A percentile compares a stretch with the other conserved stretches of the same genome.
phyloP scores from a whole-genome alignment of 2,888 invertebrate species.

The Acheta domesticus region DNA sequence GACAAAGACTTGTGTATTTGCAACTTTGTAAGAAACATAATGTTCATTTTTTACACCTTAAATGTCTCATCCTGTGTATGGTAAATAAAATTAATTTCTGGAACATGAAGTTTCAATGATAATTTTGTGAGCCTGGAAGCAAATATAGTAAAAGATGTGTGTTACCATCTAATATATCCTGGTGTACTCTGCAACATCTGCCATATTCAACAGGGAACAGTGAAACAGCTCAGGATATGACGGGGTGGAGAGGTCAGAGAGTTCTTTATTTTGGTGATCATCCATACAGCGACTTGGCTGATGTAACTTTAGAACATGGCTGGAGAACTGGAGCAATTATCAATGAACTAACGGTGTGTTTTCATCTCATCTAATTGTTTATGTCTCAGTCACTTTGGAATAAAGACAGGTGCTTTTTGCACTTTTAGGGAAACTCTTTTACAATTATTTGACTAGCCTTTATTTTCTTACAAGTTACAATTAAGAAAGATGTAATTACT shows the following conservation, averaged over 20 bases:
- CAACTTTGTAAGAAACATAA: too few species aligned
- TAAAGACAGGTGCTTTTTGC: too few species aligned
- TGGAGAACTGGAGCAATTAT: slow-evolving; percentile 98
- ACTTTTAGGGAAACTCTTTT: background rate
- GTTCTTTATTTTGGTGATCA: slow-evolving; percentile 98
- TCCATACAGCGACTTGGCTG: slow-evolving; percentile 94
- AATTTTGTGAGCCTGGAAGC: background rate
- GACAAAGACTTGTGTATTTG: too few species aligned
- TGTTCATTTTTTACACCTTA: too few species aligned
- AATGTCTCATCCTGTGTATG: background rate
- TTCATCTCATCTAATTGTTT: too few species aligned
- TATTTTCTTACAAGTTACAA: too few species aligned
- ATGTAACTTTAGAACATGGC: slow-evolving; percentile 91
- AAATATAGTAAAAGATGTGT: background rate
- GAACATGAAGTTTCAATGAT: background rate
- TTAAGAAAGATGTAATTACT: too few species aligned
- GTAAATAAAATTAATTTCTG: slow-evolving; percentile 11
- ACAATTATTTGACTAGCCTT: background rate
- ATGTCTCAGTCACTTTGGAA: too few species aligned
- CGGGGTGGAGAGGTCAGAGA: slow-evolving; percentile 88
- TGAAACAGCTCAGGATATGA: slow-evolving; percentile 87
- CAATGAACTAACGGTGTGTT: slow-evolving; percentile 79
- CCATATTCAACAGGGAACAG: slow-evolving; percentile 70
- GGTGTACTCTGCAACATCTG: background rate
- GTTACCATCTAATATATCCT: background rate